Evolutionary conservation across 30 jellyfish, hydroid and myxozoan genomes (phyloP).

Genomic region (Nemopilema nomurai): DNA sequence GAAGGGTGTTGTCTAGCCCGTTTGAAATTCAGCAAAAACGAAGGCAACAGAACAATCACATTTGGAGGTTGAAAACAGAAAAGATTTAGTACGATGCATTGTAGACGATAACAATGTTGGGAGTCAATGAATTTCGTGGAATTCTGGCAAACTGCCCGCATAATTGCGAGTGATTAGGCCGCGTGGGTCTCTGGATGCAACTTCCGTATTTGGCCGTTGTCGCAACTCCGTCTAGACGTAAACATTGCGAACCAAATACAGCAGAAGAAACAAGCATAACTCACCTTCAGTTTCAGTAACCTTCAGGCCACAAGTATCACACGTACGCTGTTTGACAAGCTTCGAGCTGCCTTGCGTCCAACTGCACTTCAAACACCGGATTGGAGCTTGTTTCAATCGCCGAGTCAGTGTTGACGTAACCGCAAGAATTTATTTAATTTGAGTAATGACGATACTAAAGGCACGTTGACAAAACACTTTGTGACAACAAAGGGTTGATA

Average conservation of each 20-base stretch:
- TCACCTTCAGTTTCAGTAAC: background rate
- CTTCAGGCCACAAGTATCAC: background rate
- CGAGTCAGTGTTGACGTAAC: constrained; percentile 1
- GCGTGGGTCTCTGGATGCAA: background rate
- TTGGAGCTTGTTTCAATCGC: background rate
- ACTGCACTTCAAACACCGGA: background rate
- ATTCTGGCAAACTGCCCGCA: background rate
- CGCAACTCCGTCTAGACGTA: background rate
- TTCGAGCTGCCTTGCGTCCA: background rate
- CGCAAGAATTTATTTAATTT: constrained; percentile 27
- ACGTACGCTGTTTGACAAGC: background rate
- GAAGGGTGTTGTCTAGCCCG: no score
- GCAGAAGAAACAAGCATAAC: background rate
- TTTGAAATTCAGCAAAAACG: no score
- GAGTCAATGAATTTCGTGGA: background rate
- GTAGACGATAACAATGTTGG: no score
- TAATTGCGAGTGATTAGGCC: background rate
- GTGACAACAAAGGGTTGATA: background rate
- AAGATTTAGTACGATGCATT: background rate
- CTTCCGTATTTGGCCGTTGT: background rate
- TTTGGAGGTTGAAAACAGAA: background rate
- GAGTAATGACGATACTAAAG: constrained; percentile 5
- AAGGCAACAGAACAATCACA: background rate
- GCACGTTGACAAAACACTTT: background rate
- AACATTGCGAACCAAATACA: background rate